A percentile compares a stretch with the other conserved stretches of the same genome.
These are phyloP conservation scores for Margarornis squamiger DNA, from an alignment of 2,797 vertebrate genomes.

Conservation along the genomic window DNA sequence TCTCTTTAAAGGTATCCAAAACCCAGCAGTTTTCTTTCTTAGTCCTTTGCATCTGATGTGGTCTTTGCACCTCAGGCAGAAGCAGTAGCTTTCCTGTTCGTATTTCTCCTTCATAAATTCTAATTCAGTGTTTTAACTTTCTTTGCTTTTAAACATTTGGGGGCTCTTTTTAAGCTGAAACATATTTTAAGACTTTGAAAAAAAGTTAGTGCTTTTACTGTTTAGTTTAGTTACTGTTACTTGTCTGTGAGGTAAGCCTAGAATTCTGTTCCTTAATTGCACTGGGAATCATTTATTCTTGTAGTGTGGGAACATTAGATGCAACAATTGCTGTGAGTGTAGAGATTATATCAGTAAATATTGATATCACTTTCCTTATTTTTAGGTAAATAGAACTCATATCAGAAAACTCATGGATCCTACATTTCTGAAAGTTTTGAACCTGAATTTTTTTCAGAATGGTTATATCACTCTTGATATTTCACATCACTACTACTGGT, in stretches of 20 bases:
- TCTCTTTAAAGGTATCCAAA: constrained; percentile 50
- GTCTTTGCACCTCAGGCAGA: constrained; percentile 68
- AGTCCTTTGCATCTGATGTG: constrained; percentile 62
- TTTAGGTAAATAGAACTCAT: background rate
- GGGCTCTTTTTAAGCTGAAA: constrained; percentile 49
- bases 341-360: background rate
- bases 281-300: background rate
- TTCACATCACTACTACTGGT: background rate
- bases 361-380: background rate
- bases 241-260: background rate
- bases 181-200: constrained; percentile 39
- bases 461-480: background rate
- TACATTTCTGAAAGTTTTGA: background rate
- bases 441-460: background rate
- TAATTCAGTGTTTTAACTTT: constrained; percentile 53
- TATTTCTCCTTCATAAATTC: constrained; percentile 63
- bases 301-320: background rate
- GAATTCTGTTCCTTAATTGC: constrained; percentile 3
- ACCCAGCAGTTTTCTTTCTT: constrained; percentile 64
- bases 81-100: constrained; percentile 30
- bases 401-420: background rate
- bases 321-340: background rate
- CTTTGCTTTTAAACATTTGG: constrained; percentile 49
- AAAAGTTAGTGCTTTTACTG: constrained; percentile 42
- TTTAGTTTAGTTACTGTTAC: constrained; percentile 37